Conservation (phyloP, 2,797 vertebrate species). For the Lepilemur ruficaudatus region DNA sequence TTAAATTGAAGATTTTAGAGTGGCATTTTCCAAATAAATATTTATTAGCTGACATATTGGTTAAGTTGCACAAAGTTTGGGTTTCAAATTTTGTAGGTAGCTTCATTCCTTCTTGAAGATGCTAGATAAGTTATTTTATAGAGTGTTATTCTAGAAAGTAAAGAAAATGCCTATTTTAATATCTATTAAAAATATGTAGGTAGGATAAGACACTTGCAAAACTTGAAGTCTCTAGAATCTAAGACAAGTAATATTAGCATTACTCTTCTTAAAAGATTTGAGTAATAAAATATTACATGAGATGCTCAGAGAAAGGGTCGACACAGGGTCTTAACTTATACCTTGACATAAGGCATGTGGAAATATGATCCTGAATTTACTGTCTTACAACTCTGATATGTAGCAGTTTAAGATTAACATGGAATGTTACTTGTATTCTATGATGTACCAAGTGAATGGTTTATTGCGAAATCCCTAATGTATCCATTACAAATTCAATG, state of each 20-base stretch:
- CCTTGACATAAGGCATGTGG: neutral
- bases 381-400: neutral
- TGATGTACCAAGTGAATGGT: neutral
- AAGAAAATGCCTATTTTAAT: neutral
- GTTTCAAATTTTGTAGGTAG: neutral
- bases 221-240: neutral
- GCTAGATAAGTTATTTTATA: neutral
- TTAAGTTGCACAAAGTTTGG: neutral
- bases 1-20: neutral
- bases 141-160: neutral
- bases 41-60: neutral
- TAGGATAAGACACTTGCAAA: neutral
- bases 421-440: neutral
- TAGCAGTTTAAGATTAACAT: neutral
- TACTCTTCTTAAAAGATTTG: neutral
- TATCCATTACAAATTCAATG: neutral
- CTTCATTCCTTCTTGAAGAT: neutral
- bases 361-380: neutral
- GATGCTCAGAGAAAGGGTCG: neutral
- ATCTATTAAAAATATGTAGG: neutral
- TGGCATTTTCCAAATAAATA: neutral
- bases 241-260: neutral
- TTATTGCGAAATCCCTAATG: neutral
- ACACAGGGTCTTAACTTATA: neutral
- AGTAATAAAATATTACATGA: conserved; percentile 4